Conservation (phyloP, 2,797 vertebrate genomes). For the Crenuchus spilurus region DNA sequence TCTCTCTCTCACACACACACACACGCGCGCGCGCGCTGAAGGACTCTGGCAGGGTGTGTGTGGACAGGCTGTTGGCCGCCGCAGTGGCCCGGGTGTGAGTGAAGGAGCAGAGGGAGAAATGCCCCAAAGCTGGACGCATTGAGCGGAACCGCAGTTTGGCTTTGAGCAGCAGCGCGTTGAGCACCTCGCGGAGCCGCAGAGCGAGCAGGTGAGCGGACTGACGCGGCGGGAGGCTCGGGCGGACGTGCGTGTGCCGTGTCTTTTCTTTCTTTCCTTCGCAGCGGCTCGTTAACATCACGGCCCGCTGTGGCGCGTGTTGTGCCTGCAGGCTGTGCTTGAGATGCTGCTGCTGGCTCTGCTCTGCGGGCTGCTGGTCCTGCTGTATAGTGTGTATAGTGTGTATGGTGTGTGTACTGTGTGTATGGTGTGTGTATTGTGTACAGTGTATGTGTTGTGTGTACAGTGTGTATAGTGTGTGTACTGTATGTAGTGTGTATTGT, state of each 20-base stretch:
- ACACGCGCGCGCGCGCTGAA: not conserved
- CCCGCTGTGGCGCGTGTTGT: too few species aligned
- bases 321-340: not conserved
- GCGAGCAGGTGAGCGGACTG: not conserved
- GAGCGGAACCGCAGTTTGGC: not conserved
- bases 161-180: not conserved
- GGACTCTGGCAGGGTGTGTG: not conserved
- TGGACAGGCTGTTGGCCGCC: conserved; percentile 2
- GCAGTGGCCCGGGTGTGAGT: not conserved
- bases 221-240: not conserved
- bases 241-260: not conserved
- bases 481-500: too few species aligned
- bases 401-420: too few species aligned
- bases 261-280: not conserved
- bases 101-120: not conserved
- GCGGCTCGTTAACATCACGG: too few species aligned
- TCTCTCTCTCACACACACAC: not conserved
- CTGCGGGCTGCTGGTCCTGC: not conserved
- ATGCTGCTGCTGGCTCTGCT: not conserved
- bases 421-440: too few species aligned
- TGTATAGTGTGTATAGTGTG: too few species aligned
- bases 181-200: not conserved
- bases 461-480: too few species aligned
- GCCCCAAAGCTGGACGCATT: not conserved
- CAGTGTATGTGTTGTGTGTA: too few species aligned